These are phyloP conservation scores for Folsomia candida DNA, from an alignment of 2,888 invertebrate genomes.

Conservation along the genomic window DNA sequence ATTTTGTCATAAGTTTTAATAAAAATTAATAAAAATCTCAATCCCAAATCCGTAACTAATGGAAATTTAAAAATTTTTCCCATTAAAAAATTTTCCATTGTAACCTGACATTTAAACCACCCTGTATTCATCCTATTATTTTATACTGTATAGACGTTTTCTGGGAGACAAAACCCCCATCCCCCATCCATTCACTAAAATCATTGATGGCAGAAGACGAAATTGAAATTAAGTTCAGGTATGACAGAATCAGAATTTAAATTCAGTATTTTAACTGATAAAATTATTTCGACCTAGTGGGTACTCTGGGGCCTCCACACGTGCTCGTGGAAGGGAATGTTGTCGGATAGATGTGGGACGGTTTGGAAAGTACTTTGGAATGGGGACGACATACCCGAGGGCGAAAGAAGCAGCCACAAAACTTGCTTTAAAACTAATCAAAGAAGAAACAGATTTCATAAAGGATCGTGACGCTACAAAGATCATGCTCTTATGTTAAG, in stretches of 20 bases:
- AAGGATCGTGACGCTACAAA: constrained; percentile 18
- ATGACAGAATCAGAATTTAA: too few species aligned
- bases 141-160: constrained; percentile 1
- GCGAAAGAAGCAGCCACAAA: constrained; percentile 22
- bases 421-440: constrained; percentile 24
- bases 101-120: too few species aligned
- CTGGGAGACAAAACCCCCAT: constrained; percentile 10
- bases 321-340: background rate
- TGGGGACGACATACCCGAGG: constrained; percentile 12
- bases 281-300: too few species aligned
- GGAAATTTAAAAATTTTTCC: too few species aligned
- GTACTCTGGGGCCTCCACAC: background rate
- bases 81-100: too few species aligned
- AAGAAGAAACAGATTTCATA: constrained; percentile 22
- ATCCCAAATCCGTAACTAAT: too few species aligned
- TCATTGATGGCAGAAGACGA: background rate
- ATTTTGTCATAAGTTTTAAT: too few species aligned
- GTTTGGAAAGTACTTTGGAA: constrained; percentile 22
- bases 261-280: too few species aligned
- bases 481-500: constrained; percentile 18
- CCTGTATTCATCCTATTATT: background rate
- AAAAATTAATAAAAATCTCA: too few species aligned
- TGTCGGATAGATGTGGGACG: constrained; percentile 7
- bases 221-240: constrained; percentile 3
- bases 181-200: constrained; percentile 4